Conservation (phyloP, 2,113 vertebrate genomes). For the Tauraco erythrolophus region DNA sequence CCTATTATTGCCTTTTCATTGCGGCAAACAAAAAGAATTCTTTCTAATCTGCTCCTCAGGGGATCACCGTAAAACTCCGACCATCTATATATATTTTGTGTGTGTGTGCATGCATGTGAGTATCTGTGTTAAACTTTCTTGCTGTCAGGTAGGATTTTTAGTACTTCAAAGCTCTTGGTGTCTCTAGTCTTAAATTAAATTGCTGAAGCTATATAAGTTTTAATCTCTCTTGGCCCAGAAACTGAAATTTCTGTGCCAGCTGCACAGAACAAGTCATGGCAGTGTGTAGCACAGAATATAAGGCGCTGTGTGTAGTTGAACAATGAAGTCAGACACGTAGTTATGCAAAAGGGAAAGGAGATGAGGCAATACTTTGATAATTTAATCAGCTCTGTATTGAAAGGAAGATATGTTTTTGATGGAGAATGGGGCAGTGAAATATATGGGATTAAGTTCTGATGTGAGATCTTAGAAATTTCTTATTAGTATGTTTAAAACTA, state of each 20-base stretch:
- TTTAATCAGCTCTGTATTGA: neutral
- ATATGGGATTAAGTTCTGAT: neutral
- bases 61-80: constrained; percentile 7
- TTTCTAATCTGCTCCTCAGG: constrained; percentile 30
- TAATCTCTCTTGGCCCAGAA: constrained; percentile 25
- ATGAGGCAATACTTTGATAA: constrained; percentile 21
- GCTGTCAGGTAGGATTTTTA: constrained; percentile 54
- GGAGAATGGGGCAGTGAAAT: neutral
- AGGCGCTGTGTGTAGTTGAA: neutral
- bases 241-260: neutral
- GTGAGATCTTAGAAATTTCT: neutral
- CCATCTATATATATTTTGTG: neutral
- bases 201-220: constrained; percentile 42
- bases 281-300: neutral
- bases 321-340: neutral
- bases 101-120: neutral
- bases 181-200: constrained; percentile 54
- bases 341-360: neutral
- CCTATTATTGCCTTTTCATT: constrained; percentile 8
- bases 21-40: constrained; percentile 9
- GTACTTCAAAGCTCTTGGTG: constrained; percentile 29
- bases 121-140: constrained; percentile 13
- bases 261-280: neutral
- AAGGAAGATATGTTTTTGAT: neutral
- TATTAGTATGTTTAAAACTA: neutral